phyloP scores from a whole-genome alignment of 2,888 invertebrate genomes.

The Thalpophila matura region DNA sequence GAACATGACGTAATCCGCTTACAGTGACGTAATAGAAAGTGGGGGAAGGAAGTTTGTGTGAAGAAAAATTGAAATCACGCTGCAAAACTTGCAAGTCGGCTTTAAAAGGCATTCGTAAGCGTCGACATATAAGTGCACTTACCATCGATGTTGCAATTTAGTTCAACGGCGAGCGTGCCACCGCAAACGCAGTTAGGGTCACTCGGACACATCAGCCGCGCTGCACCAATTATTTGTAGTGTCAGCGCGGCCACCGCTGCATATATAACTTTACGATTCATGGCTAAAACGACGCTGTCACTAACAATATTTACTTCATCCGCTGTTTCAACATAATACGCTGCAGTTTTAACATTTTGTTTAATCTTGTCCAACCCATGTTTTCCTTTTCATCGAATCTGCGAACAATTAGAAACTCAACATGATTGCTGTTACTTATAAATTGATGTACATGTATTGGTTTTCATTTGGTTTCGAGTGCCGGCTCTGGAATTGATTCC shows the following conservation, averaged over 20 bases:
- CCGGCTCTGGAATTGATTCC: constrained; percentile 73
- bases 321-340: constrained; percentile 49
- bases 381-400: constrained; percentile 66
- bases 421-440: constrained; percentile 49
- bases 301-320: constrained; percentile 65
- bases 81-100: constrained; percentile 18
- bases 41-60: constrained; percentile 8
- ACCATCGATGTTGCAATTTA: constrained; percentile 88
- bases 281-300: constrained; percentile 65
- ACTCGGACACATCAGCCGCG: constrained; percentile 82
- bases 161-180: constrained; percentile 85
- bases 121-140: constrained; percentile 77
- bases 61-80: constrained; percentile 32
- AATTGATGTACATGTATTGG: constrained; percentile 55
- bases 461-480: constrained; percentile 66
- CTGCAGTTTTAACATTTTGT: constrained; percentile 59
- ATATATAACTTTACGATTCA: constrained; percentile 79
- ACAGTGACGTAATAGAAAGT: constrained; percentile 20
- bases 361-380: constrained; percentile 52
- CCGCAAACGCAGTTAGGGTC: constrained; percentile 89
- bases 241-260: constrained; percentile 78
- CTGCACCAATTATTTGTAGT: constrained; percentile 83
- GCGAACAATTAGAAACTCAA: constrained; percentile 67
- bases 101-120: constrained; percentile 65
- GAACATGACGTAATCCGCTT: constrained; percentile 48